Evolutionary conservation across 2,113 vertebrate species (phyloP), one percentile per base, ranked within the genome.

Genomic region (Gymnobelideus leadbeateri): DNA sequence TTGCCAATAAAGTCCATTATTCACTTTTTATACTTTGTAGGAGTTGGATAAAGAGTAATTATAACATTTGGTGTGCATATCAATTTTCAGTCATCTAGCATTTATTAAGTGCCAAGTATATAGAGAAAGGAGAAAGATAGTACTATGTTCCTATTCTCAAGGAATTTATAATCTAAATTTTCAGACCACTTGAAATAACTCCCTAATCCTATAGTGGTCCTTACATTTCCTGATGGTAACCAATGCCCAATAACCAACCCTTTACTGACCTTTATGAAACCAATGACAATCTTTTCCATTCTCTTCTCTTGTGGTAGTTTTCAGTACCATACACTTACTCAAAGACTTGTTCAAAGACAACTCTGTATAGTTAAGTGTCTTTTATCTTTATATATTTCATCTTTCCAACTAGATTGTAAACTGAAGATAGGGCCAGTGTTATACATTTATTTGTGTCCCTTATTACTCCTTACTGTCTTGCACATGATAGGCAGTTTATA

Each of bases 331-430:
- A 28, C 55, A 28, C 9, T 57, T 57, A 28, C 8, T 57, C 25
- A 57, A 28, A 57, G 26, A 57, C 26, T 61, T 61, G 57, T 61
- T 61, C 2, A 68, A 68, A 68, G 31, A 37, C 61, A 68, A 1
- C 0, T 37, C 61, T 37, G 3, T 37, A 37, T 68, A 37, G 28
- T 61, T 37, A 37, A 37, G 28, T 61, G n/a, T 77, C 16, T 84
- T 77, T 77, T 37, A 68, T 68, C 61, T 68, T 37, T 77, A 19
- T 77, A 77, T 77, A n/a, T 37, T 77, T 43, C 21, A 84, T 43
- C 19, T 84, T 84, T 7, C 89, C 11, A 77, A 49, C 21, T 54
- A 94, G 47, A 89, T 47, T 95, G 12, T 94, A 68, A 91, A 54
- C 19, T 84, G 19, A 43, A 84, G 19, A 23, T 84, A 43, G n/a